A percentile compares a stretch with the other conserved stretches of the same genome.
phyloP scores from a whole-genome alignment of 2,113 vertebrate species.

The Cygnus atratus region DNA sequence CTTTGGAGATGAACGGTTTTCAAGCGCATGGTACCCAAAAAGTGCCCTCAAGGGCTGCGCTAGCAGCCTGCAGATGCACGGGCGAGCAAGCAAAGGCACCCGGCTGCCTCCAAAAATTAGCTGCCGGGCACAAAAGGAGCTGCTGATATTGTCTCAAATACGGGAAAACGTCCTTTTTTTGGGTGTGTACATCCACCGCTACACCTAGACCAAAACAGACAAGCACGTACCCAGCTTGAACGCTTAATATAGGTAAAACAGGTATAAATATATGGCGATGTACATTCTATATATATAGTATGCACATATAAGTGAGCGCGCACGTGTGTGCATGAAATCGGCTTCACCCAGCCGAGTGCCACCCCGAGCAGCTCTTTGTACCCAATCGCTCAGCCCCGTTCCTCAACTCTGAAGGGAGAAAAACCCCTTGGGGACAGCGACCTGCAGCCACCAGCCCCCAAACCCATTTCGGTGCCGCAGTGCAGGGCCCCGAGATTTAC shows the following conservation, averaged over 20 bases:
- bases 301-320: no score
- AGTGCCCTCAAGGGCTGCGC: background rate
- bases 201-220: background rate
- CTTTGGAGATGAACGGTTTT: background rate
- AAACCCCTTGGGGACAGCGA: background rate
- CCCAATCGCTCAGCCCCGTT: background rate
- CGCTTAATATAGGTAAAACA: rapidly evolving
- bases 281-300: no score
- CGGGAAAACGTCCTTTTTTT: no score
- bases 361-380: background rate
- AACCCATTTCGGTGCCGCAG: no score
- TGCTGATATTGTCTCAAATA: background rate
- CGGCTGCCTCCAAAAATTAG: background rate
- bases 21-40: background rate
- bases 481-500: no score
- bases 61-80: background rate
- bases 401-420: rapidly evolving
- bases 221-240: rapidly evolving
- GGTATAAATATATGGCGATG: background rate
- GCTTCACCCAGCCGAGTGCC: background rate
- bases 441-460: rapidly evolving
- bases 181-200: background rate
- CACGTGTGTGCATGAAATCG: background rate
- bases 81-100: background rate
- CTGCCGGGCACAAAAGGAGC: background rate